Conservation (phyloP, 30 jellyfish, hydroid and myxozoan genomes). For the Pelagia noctiluca region DNA sequence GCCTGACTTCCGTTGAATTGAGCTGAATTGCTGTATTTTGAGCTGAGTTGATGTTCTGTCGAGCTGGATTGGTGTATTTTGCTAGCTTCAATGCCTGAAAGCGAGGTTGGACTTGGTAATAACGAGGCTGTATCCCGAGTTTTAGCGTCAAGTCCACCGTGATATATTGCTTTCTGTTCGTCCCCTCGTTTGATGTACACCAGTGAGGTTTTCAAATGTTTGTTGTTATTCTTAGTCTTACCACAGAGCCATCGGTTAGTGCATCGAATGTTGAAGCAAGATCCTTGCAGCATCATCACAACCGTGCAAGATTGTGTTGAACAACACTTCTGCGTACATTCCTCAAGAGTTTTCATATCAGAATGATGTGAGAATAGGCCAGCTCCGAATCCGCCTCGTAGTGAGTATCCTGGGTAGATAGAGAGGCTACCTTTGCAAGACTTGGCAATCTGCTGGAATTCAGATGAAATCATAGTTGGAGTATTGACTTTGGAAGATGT, state of each 20-base stretch:
- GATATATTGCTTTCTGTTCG: slow-evolving; percentile 11
- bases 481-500: too few species aligned
- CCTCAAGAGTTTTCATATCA: slow-evolving; percentile 40
- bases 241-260: slow-evolving; percentile 65
- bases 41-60: too few species aligned
- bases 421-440: slow-evolving; percentile 59
- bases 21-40: too few species aligned
- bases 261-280: slow-evolving; percentile 84
- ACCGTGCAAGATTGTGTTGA: slow-evolving; percentile 66
- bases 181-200: slow-evolving; percentile 60
- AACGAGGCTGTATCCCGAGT: too few species aligned
- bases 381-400: slow-evolving; percentile 86
- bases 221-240: slow-evolving; percentile 54
- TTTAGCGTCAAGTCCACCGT: background rate
- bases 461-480: background rate
- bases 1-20: too few species aligned
- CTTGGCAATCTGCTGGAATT: slow-evolving; percentile 42
- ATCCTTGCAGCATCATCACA: slow-evolving; percentile 57
- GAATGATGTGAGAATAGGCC: slow-evolving; percentile 81
- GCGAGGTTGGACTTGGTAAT: too few species aligned
- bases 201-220: slow-evolving; percentile 34
- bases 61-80: too few species aligned
- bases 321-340: slow-evolving; percentile 80
- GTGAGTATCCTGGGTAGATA: slow-evolving; percentile 41
- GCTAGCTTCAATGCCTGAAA: too few species aligned